Conservation (phyloP, 2,888 invertebrate species). For the Syritta pipiens region DNA sequence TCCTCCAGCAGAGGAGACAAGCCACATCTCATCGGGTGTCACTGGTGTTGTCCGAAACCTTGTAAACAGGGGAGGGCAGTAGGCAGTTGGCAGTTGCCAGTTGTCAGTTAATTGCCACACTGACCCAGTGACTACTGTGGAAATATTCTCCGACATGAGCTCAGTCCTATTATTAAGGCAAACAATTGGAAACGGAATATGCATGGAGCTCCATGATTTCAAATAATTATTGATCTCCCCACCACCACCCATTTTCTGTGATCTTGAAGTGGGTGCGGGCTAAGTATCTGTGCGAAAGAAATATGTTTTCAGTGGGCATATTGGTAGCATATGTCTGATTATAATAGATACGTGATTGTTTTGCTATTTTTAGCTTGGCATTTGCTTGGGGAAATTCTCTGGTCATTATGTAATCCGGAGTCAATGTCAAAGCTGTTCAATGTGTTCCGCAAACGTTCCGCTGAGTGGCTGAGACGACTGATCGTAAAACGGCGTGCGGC, state of each 20-base stretch:
- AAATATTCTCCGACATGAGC: slow-evolving; percentile 19
- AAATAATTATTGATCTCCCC: slow-evolving; percentile 11
- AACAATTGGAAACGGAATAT: slow-evolving; percentile 20
- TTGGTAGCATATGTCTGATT: slow-evolving; percentile 28
- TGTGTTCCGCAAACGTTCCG: slow-evolving; percentile 40
- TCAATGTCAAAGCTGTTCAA: slow-evolving; percentile 51
- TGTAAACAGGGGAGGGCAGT: slow-evolving; percentile 10
- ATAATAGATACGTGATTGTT: slow-evolving; percentile 14
- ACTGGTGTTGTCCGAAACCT: neutral
- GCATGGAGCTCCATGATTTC: slow-evolving; percentile 24
- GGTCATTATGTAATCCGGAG: slow-evolving; percentile 47
- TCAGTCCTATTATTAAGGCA: slow-evolving; percentile 27
- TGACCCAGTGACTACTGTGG: slow-evolving; percentile 47
- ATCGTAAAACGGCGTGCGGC: slow-evolving; percentile 13
- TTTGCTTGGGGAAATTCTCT: slow-evolving; percentile 47
- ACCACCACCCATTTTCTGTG: neutral
- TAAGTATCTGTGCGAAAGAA: neutral
- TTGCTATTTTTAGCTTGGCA: slow-evolving; percentile 30
- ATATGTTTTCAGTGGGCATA: slow-evolving; percentile 20
- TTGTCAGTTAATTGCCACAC: slow-evolving; percentile 45
- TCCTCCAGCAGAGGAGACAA: neutral
- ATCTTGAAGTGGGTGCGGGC: slow-evolving; percentile 23
- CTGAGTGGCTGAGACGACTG: neutral
- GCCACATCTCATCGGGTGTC: neutral
- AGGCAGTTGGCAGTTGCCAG: neutral